Percentiles rank a stretch among this genome's conserved stretches.
phyloP scores from a whole-genome alignment of 2,113 vertebrate species.

The Caretta caretta region DNA sequence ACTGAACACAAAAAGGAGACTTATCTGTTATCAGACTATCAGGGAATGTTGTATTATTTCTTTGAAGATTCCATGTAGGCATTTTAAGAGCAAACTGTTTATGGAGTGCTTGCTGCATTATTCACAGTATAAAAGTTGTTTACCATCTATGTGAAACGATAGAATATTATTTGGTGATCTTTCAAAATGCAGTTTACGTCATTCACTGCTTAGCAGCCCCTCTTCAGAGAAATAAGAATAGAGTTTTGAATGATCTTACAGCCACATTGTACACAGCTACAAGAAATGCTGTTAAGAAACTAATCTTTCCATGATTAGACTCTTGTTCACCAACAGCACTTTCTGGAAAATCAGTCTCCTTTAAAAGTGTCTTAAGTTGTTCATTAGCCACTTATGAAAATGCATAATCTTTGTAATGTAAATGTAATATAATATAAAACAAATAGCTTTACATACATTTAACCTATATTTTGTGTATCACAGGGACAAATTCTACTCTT shows the following conservation, averaged over 20 bases:
- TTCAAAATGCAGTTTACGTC: background rate
- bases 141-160: background rate
- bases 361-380: background rate
- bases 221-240: background rate
- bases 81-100: background rate
- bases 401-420: background rate
- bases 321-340: background rate
- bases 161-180: background rate
- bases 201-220: background rate
- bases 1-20: background rate
- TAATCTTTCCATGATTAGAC: background rate
- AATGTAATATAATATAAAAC: background rate
- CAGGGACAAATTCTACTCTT: background rate
- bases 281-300: background rate
- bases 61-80: background rate
- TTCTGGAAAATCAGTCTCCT: background rate
- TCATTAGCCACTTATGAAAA: background rate
- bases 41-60: background rate
- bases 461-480: background rate
- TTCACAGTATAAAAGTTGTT: conserved; percentile 49
- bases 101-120: background rate
- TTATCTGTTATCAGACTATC: background rate
- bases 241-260: background rate
- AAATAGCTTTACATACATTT: background rate
- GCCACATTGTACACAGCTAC: background rate